phyloP scores from a whole-genome alignment of 2,888 invertebrate genomes.

The Polia nebulosa region DNA sequence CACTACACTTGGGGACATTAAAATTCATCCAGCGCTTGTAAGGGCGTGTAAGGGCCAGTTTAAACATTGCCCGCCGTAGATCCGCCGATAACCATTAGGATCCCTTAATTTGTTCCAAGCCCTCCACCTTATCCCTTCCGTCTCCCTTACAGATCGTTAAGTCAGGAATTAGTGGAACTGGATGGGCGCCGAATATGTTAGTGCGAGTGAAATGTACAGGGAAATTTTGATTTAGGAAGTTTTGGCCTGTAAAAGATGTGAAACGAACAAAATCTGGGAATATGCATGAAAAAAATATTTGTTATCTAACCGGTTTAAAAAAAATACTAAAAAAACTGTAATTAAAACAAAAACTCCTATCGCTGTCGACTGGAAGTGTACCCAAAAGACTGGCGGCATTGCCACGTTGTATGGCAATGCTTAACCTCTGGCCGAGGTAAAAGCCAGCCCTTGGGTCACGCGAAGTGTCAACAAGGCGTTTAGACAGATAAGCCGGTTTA shows the following conservation, averaged over 20 bases:
- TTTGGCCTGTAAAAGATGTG: neutral
- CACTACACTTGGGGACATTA: conserved; percentile 77
- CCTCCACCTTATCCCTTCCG: conserved; percentile 89
- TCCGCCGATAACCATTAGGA: conserved; percentile 89
- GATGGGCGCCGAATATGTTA: conserved; percentile 48
- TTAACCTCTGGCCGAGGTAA: no score
- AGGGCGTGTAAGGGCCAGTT: conserved; percentile 82
- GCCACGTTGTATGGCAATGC: no score
- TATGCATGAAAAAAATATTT: no score
- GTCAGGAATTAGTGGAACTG: conserved; percentile 69
- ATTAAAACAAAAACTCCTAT: no score
- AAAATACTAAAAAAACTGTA: no score
- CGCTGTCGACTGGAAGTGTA: no score
- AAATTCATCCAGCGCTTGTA: conserved; percentile 87
- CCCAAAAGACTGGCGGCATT: no score
- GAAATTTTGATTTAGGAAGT: neutral
- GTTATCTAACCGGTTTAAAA: no score
- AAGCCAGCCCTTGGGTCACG: no score
- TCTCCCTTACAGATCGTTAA: conserved; percentile 89
- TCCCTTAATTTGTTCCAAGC: conserved; percentile 89
- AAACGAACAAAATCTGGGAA: no score
- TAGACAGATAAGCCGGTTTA: no score
- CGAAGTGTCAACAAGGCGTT: no score
- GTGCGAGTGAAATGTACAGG: neutral
- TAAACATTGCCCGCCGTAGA: conserved; percentile 82